Conservation (phyloP, 2,888 invertebrate genomes). For the Lissocephala sabroskyi region DNA sequence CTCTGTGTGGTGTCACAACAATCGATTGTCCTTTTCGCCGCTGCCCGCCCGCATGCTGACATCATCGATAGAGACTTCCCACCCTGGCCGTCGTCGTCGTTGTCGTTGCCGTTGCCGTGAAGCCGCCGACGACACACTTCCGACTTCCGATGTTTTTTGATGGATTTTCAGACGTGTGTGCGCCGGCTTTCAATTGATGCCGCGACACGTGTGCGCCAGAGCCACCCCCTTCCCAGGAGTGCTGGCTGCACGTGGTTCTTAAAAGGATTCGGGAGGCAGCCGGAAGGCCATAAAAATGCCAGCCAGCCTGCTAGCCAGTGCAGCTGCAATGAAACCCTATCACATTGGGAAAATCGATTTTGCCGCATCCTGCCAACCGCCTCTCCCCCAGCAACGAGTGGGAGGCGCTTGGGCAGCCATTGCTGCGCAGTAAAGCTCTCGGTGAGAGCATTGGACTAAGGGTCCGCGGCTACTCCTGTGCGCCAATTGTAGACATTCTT, state of each 20-base stretch:
- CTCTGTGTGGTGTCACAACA: constrained; percentile 54
- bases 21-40: constrained; percentile 56
- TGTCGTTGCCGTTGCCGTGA: constrained; percentile 22
- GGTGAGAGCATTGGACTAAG: constrained; percentile 5
- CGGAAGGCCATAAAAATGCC: constrained; percentile 43
- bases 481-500: constrained; percentile 1
- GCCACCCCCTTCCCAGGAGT: constrained; percentile 25
- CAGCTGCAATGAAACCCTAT: constrained; percentile 45
- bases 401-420: constrained; percentile 51
- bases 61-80: constrained; percentile 48
- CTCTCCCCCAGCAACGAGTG: constrained; percentile 11
- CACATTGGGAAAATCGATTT: constrained; percentile 57
- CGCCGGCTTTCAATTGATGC: constrained; percentile 41
- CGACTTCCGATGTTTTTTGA: constrained; percentile 47
- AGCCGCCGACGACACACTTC: constrained; percentile 31
- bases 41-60: constrained; percentile 40
- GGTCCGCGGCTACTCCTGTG: neutral
- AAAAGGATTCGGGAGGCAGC: constrained; percentile 40
- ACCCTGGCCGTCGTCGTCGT: too few species aligned
- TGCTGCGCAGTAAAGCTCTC: constrained; percentile 45
- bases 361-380: constrained; percentile 22
- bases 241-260: constrained; percentile 18
- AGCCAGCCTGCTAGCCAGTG: neutral
- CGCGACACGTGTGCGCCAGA: constrained; percentile 48
- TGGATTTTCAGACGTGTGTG: constrained; percentile 31